Evolutionary conservation across 2,888 invertebrate species (phyloP).

Genomic region (Atherix ibis): DNA sequence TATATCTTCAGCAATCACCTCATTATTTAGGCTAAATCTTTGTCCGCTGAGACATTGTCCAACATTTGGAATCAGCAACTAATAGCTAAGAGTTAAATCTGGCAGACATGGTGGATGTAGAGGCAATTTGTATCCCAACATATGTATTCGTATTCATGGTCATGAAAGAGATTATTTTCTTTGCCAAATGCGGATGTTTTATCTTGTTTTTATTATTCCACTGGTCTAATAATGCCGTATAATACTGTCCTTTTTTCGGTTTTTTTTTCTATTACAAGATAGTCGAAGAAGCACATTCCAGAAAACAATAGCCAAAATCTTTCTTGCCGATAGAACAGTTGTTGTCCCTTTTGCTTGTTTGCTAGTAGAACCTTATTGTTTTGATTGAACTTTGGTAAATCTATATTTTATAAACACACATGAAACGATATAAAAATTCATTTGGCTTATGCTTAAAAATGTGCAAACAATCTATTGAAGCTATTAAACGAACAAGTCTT

Average conservation of each 20-base stretch:
- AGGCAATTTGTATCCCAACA: background rate
- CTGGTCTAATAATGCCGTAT: too few species aligned
- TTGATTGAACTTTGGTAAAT: background rate
- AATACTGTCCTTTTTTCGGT: too few species aligned
- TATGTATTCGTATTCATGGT: background rate
- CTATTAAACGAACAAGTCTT: too few species aligned
- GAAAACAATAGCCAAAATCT: background rate
- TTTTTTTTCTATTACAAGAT: too few species aligned
- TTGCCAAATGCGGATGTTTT: background rate
- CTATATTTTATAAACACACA: too few species aligned
- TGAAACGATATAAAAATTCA: too few species aligned
- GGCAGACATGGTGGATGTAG: background rate
- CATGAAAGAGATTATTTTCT: background rate
- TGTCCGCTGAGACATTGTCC: background rate
- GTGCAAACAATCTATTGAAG: too few species aligned
- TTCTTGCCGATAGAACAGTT: background rate
- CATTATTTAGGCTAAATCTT: background rate
- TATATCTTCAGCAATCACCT: background rate
- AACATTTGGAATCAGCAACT: background rate
- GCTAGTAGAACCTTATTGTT: background rate
- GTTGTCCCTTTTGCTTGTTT: background rate
- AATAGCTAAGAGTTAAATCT: background rate
- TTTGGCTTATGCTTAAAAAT: too few species aligned
- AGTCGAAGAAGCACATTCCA: background rate
- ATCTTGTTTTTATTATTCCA: too few species aligned